Percentiles rank a stretch among this genome's conserved stretches.
Evolutionary conservation across 2,113 vertebrate species (phyloP).

Genomic region (Poicephalus meyeri): DNA sequence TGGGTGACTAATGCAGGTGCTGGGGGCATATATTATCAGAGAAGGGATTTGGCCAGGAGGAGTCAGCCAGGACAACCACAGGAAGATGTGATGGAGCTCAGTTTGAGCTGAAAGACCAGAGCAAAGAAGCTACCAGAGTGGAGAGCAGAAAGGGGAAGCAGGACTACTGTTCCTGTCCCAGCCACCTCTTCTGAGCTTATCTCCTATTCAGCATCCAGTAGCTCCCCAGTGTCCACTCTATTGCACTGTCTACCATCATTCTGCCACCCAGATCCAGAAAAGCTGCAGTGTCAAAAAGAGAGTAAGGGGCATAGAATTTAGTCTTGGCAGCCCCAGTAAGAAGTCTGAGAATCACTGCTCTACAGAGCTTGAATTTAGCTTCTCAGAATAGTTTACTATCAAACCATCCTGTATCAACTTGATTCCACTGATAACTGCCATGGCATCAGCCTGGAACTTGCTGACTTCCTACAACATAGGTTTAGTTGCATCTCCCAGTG

Average conservation of each 20-base stretch:
- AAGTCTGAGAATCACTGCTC: not conserved
- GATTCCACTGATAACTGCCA: not conserved
- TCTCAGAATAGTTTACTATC: not conserved
- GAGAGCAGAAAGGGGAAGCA: not conserved
- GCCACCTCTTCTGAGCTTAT: not conserved
- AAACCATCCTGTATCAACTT: not conserved
- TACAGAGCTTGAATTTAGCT: not conserved
- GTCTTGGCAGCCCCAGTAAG: not conserved
- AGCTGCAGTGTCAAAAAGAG: not conserved
- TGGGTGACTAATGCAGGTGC: not conserved
- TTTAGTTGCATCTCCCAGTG: not conserved
- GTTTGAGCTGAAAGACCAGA: not conserved
- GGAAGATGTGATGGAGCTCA: not conserved
- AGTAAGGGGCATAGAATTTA: not conserved
- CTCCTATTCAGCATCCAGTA: not conserved
- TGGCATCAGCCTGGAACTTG: not conserved
- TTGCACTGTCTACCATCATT: not conserved
- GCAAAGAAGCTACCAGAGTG: not conserved
- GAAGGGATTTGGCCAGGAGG: not conserved
- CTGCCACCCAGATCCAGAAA: not conserved
- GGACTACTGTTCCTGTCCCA: not conserved
- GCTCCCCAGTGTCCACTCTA: not conserved
- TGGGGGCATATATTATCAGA: not conserved
- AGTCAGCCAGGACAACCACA: fast-evolving
- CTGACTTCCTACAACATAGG: not conserved